These are phyloP conservation scores for Anthopleura sola DNA, from an alignment of 64 coral and sea anemone species.

Conservation along the genomic window DNA sequence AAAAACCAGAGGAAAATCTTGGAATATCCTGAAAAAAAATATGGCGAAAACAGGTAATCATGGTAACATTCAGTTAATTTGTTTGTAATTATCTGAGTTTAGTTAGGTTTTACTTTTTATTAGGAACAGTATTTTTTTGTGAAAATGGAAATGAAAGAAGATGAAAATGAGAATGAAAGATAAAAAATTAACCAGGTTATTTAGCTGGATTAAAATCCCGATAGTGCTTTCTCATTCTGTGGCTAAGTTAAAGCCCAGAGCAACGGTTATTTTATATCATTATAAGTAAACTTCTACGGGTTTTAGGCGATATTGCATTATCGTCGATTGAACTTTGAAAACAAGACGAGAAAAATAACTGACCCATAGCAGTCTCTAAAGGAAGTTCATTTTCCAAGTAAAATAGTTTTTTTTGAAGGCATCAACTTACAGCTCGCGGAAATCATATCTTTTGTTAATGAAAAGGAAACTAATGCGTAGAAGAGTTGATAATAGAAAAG, in stretches of 20 bases:
- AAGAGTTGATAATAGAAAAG: no score
- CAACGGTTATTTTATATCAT: background rate
- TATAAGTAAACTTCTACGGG: background rate
- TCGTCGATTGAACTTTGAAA: background rate
- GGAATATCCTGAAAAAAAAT: background rate
- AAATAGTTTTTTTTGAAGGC: background rate
- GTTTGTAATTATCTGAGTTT: background rate
- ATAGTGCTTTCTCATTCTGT: background rate
- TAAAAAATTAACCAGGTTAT: background rate
- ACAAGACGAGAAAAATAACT: background rate
- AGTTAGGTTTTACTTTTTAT: background rate
- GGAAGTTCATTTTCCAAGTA: background rate
- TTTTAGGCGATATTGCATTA: background rate
- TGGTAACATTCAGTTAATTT: background rate
- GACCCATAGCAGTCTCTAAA: background rate
- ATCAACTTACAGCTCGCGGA: no score
- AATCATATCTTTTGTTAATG: no score
- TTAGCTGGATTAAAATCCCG: background rate
- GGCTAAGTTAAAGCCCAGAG: slow-evolving; percentile 7
- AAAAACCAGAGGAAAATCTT: background rate
- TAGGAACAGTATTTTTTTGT: background rate
- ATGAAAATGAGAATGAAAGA: background rate
- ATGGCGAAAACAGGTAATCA: background rate
- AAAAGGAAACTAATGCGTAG: no score
- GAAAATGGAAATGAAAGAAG: background rate